Evolutionary conservation across 2,797 vertebrate species (phyloP).

Genomic region (Knipowitschia caucasica): DNA sequence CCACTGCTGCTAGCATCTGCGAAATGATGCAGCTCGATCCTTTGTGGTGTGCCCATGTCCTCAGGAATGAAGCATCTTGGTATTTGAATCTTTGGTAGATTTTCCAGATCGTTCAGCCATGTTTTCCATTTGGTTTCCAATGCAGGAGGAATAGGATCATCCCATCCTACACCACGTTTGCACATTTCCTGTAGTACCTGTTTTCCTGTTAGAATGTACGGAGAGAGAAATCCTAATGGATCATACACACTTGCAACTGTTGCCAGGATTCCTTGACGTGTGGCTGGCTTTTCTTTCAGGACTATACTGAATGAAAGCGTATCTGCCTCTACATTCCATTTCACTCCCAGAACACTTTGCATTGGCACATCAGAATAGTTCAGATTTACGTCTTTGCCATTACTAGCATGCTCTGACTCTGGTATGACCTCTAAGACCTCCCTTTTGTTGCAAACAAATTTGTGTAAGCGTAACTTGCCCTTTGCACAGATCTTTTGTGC

Average conservation of each 20-base stretch:
- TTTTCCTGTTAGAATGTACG: slow-evolving; percentile 7
- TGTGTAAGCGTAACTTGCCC: neutral
- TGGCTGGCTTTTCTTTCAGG: slow-evolving; percentile 15
- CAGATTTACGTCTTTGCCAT: slow-evolving; percentile 5
- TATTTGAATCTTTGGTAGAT: neutral
- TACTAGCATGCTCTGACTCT: neutral
- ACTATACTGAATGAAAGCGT: slow-evolving; percentile 2
- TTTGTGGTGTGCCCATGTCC: neutral
- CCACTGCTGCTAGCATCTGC: neutral
- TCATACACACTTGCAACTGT: neutral
- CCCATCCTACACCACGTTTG: slow-evolving; percentile 6
- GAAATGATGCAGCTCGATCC: neutral
- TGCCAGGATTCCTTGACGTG: slow-evolving; percentile 10
- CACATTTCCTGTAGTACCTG: too few species aligned
- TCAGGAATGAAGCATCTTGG: neutral
- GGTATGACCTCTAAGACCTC: neutral
- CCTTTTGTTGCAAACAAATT: neutral
- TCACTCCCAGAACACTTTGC: slow-evolving; percentile 25
- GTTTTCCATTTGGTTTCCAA: neutral
- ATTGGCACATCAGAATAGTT: slow-evolving; percentile 13
- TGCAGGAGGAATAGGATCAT: neutral
- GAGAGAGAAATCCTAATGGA: neutral
- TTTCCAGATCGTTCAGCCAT: neutral
- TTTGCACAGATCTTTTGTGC: neutral
- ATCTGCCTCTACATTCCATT: slow-evolving; percentile 12